Evolutionary conservation across 92 coral and sea anemone genomes (phyloP), one percentile per base, ranked within the genome.

Genomic region (Palythoa heliodiscus): DNA sequence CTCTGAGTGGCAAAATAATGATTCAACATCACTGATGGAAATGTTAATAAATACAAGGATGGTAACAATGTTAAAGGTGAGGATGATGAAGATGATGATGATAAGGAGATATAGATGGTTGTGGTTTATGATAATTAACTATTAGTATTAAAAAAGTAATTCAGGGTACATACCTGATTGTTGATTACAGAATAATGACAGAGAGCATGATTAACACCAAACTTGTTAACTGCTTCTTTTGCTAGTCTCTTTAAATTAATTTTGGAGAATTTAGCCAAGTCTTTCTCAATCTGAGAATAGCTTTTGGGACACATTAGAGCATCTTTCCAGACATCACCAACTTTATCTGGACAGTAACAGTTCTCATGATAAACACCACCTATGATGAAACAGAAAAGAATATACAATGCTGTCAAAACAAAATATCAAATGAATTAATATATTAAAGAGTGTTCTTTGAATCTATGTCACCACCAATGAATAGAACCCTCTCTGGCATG

Each of bases 151-250:
- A 15, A 15, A 5, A 15, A 5, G 15, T 5, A 60, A 14, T 16
- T 17, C 66, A 5, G 35, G 35, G 35, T 14, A 58, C 2, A 17
- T 84, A 95, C 98, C 95, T 96, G 91, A 84, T 96, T 96, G 83
- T 93, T 82, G n/a, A 94, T 90, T 24, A 96, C 85, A 67, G 98
- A 82, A 77, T 96, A 96, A 40, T 96, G 99, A 52, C 98, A 95
- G 20, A 96, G 92, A 17, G 99, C 94, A 89, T 96, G 94, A 87
- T 96, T 90, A 14, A 79, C 87, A 75, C 99, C 99, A 93, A 96
- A 96, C 83, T 92, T 90, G 29, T 89, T 88, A n/a, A 96, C 94
- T 61, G 98, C 99, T 83, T 94, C 98, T 37, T 91, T 94, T 2
- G 92, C 92, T 15, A 94, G 92, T 47, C 89, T 88, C 61, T 39